Conservation (phyloP, 2,113 vertebrate genomes). For the Puntigrus tetrazona region DNA sequence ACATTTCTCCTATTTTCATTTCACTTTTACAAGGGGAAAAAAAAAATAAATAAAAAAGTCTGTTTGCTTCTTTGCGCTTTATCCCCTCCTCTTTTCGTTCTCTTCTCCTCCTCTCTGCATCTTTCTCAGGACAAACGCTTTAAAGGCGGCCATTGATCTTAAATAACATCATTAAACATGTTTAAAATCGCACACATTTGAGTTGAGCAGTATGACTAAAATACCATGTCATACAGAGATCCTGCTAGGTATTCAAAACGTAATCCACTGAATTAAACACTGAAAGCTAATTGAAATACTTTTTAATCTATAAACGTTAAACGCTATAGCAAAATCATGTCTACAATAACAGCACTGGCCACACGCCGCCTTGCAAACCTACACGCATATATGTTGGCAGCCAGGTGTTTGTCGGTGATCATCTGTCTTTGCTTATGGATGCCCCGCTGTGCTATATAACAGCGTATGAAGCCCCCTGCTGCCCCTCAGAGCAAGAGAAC, state of each 20-base stretch:
- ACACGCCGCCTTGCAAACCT: not conserved
- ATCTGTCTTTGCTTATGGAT: conserved; percentile 47
- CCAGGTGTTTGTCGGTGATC: conserved; percentile 18
- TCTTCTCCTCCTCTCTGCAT: not conserved
- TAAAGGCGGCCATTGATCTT: conserved; percentile 6
- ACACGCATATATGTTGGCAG: not conserved
- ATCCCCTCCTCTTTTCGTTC: conserved; percentile 11
- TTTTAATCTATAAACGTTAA: not conserved
- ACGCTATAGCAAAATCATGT: not conserved
- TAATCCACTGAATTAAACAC: not conserved
- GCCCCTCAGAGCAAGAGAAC: conserved; percentile 34
- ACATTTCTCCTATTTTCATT: conserved; percentile 70
- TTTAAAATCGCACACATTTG: not conserved
- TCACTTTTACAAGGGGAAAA: conserved; percentile 70
- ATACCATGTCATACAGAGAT: not conserved
- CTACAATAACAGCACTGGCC: not conserved
- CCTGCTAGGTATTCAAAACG: not conserved
- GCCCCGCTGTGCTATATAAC: conserved; percentile 35
- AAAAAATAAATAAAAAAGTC: too few relatives aligned
- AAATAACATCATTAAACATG: conserved; percentile 28
- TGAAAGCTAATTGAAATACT: not conserved
- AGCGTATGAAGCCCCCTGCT: conserved; percentile 46
- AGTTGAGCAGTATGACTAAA: not conserved
- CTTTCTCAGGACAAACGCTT: conserved; percentile 3
- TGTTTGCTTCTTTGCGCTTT: conserved; percentile 46